Evolutionary conservation across 2,113 vertebrate genomes (phyloP).

Genomic region (Odocoileus virginianus): DNA sequence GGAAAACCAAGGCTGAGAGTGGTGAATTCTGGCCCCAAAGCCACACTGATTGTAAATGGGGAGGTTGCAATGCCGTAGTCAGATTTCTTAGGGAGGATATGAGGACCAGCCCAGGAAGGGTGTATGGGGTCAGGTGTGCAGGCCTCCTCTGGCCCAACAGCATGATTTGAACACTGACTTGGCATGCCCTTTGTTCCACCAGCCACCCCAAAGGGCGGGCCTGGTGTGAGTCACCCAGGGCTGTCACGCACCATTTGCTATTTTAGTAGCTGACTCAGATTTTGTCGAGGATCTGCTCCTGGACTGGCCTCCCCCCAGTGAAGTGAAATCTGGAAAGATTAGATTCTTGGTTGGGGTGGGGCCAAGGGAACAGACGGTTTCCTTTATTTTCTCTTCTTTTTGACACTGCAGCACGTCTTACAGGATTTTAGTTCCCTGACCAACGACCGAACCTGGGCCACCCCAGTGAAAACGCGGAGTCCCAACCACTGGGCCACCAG

Average conservation of each 20-base stretch:
- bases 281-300: background rate
- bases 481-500: background rate
- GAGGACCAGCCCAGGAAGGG: background rate
- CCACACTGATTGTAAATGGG: background rate
- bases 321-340: background rate
- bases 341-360: accelerated
- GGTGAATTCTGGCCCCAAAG: background rate
- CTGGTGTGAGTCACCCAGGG: background rate
- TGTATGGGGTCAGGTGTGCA: accelerated
- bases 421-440: background rate
- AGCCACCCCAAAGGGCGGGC: background rate
- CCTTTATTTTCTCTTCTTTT: background rate
- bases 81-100: background rate
- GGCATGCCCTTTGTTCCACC: background rate
- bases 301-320: background rate
- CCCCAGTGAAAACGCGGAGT: background rate
- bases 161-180: background rate
- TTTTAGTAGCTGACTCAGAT: background rate
- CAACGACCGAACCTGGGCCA: background rate
- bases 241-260: background rate
- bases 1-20: background rate
- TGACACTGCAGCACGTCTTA: background rate
- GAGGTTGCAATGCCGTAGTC: no score
- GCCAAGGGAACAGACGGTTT: background rate
- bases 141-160: background rate